Conservation (phyloP, 1,140 invertebrate species). For the Leucophenga varia region DNA sequence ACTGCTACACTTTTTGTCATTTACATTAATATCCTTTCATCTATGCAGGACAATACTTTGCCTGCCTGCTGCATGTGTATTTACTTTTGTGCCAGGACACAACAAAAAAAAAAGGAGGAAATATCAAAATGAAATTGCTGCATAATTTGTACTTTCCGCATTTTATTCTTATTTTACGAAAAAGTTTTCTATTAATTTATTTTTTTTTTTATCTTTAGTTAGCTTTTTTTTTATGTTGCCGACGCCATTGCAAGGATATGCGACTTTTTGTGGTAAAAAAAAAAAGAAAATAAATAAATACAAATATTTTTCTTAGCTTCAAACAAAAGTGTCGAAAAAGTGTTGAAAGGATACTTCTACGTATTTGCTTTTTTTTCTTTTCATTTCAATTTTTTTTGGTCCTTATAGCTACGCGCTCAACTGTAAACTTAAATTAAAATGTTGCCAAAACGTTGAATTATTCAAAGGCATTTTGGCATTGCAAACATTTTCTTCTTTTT, state of each 20-base stretch:
- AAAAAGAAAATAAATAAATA: slow-evolving; percentile 41
- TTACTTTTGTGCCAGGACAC: too few relatives aligned
- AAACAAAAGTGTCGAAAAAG: slow-evolving; percentile 8
- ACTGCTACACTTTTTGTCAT: slow-evolving; percentile 38
- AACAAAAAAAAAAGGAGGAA: too few relatives aligned
- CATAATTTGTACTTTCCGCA: slow-evolving; percentile 50
- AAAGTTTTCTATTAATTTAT: slow-evolving; percentile 52
- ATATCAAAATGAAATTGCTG: slow-evolving; percentile 54
- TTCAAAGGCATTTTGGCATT: slow-evolving; percentile 21
- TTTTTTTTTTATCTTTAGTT: too few relatives aligned
- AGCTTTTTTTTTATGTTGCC: too few relatives aligned
- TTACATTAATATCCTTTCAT: slow-evolving; percentile 53
- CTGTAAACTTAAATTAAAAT: slow-evolving; percentile 53
- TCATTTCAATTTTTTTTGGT: too few relatives aligned
- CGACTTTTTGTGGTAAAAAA: slow-evolving; percentile 29
- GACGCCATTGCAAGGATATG: too few relatives aligned
- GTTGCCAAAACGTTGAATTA: slow-evolving; percentile 50
- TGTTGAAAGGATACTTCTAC: too few relatives aligned
- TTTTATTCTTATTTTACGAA: slow-evolving; percentile 14
- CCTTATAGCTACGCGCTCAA: too few relatives aligned
- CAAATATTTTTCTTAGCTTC: slow-evolving; percentile 37
- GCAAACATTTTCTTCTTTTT: too few relatives aligned
- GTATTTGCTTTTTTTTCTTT: too few relatives aligned
- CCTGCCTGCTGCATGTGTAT: too few relatives aligned
- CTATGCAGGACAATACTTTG: slow-evolving; percentile 16